phyloP scores from a whole-genome alignment of 2,888 invertebrate genomes.

The Spisula solida region DNA sequence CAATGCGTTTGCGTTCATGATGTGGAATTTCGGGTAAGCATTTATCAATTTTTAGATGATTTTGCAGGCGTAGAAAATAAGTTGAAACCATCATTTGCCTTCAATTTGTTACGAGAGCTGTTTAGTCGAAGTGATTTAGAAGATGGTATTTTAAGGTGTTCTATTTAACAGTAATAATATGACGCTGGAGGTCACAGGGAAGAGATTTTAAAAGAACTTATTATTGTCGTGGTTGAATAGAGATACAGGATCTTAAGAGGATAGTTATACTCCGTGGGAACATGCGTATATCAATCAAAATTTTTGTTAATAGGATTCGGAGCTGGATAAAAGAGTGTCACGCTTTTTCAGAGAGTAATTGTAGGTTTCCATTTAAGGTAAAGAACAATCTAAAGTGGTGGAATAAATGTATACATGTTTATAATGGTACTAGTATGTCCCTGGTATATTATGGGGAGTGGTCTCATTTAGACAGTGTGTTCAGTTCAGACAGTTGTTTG shows the following conservation, averaged over 20 bases:
- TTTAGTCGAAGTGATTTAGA: conserved; percentile 40
- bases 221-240: too few species aligned
- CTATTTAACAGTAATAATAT: too few species aligned
- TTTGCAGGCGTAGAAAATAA: not conserved
- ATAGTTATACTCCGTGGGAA: conserved; percentile 22
- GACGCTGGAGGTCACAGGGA: too few species aligned
- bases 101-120: not conserved
- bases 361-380: not conserved
- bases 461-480: not conserved
- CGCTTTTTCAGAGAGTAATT: too few species aligned
- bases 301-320: conserved; percentile 12
- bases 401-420: conserved; percentile 28
- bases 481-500: too few species aligned
- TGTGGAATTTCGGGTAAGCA: conserved; percentile 25
- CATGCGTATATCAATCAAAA: conserved; percentile 33
- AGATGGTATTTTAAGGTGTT: too few species aligned
- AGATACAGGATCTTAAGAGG: too few species aligned
- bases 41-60: conserved; percentile 42
- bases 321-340: conserved; percentile 11
- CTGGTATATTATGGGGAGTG: conserved; percentile 43
- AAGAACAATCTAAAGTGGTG: not conserved
- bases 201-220: too few species aligned
- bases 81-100: conserved; percentile 22
- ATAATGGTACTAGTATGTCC: conserved; percentile 58
- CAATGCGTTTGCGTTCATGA: conserved; percentile 40